Conservation (phyloP, 2,888 invertebrate species). For the Escarpia spicata region DNA sequence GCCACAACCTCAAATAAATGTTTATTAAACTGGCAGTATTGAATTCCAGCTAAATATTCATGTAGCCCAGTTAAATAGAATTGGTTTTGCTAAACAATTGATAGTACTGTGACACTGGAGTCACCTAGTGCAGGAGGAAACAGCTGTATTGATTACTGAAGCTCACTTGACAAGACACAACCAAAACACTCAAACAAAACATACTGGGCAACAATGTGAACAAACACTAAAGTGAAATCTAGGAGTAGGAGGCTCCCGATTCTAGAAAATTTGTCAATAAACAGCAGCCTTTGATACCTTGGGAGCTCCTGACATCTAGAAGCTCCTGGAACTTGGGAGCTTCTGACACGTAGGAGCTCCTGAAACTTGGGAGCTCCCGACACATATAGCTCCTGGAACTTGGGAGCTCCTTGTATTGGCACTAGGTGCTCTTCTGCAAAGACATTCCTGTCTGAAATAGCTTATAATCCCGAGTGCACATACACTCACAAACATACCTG, state of each 20-base stretch:
- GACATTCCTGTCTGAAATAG: neutral
- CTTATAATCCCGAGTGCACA: neutral
- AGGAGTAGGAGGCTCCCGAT: neutral
- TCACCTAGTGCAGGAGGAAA: neutral
- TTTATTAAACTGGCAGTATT: neutral
- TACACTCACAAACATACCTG: neutral
- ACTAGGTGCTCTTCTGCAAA: neutral
- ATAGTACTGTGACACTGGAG: neutral
- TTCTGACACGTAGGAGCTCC: neutral
- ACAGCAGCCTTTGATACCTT: neutral
- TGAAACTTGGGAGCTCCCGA: neutral
- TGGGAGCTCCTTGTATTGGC: neutral
- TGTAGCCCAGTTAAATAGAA: neutral
- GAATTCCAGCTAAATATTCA: neutral
- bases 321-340: neutral
- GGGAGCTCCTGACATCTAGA: neutral
- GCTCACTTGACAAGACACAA: neutral
- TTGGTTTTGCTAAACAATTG: neutral
- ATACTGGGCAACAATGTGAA: neutral
- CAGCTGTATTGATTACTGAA: neutral
- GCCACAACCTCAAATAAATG: neutral
- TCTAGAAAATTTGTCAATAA: neutral
- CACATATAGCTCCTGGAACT: neutral
- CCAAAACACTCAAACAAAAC: neutral
- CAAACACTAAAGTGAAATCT: neutral